Conservation (phyloP, 30 jellyfish, hydroid and myxozoan genomes). For the Hydractinia symbiolongicarpus region DNA sequence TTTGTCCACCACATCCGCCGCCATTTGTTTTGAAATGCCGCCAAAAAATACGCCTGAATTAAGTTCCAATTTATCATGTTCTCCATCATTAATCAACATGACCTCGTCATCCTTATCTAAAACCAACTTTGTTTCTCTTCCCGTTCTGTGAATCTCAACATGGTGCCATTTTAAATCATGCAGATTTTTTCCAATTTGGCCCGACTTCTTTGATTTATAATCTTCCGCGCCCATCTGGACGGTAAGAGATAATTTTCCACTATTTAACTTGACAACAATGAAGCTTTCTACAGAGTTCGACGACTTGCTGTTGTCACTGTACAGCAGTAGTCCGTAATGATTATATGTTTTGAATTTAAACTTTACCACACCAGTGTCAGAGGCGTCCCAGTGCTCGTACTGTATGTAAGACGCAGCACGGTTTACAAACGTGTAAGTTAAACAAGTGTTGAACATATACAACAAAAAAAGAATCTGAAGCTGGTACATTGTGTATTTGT, state of each 20-base stretch:
- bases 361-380: conserved; percentile 14
- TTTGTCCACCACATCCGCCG: conserved; percentile 10
- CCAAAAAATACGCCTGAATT: conserved; percentile 29
- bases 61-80: conserved; percentile 7
- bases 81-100: conserved; percentile 4
- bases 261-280: neutral
- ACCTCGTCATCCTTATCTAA: neutral
- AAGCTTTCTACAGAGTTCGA: neutral
- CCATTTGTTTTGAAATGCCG: conserved; percentile 19
- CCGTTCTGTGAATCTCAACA: conserved; percentile 30
- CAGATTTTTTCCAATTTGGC: conserved; percentile 26
- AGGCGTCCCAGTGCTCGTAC: conserved; percentile 44
- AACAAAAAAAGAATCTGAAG: no score
- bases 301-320: conserved; percentile 42
- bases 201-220: conserved; percentile 32
- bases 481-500: no score
- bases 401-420: conserved; percentile 34
- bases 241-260: conserved; percentile 44
- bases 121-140: neutral
- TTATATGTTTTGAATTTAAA: conserved; percentile 61
- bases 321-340: conserved; percentile 47
- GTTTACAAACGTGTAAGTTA: conserved; percentile 39
- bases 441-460: neutral
- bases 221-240: conserved; percentile 46
- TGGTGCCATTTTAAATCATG: conserved; percentile 66